Evolutionary conservation across 2,797 vertebrate genomes (phyloP).

Genomic region (Myotis daubentonii): DNA sequence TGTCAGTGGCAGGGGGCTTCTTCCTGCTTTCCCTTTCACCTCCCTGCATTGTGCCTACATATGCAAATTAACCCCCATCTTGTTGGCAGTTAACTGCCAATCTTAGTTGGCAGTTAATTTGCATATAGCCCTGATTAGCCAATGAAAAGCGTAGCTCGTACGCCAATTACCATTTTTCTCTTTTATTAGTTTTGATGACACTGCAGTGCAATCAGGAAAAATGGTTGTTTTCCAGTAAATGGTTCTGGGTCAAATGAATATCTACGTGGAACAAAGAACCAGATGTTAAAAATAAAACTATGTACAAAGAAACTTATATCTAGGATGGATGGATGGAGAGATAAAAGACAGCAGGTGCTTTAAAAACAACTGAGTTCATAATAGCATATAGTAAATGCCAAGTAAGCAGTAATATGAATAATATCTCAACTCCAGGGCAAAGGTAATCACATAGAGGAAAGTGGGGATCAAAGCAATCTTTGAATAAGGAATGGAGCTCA

Average conservation of each 20-base stretch:
- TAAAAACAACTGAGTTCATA: background rate
- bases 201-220: background rate
- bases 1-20: no score
- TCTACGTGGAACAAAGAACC: background rate
- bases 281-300: background rate
- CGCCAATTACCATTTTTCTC: no score
- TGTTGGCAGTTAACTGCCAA: no score
- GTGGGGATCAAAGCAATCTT: background rate
- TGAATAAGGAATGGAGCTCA: background rate
- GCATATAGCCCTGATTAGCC: no score
- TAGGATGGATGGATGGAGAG: background rate
- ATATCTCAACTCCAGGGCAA: background rate
- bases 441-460: background rate
- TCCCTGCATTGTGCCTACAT: no score
- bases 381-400: background rate
- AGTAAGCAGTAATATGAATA: background rate
- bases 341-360: background rate
- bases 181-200: no score
- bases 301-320: background rate
- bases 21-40: no score
- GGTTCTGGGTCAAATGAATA: background rate
- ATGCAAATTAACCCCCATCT: no score
- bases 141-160: no score
- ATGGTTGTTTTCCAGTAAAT: background rate
- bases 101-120: no score